Evolutionary conservation across 2,797 vertebrate genomes (phyloP), one percentile per base, ranked within the genome.

Genomic region (Acanthurus lineatus): DNA sequence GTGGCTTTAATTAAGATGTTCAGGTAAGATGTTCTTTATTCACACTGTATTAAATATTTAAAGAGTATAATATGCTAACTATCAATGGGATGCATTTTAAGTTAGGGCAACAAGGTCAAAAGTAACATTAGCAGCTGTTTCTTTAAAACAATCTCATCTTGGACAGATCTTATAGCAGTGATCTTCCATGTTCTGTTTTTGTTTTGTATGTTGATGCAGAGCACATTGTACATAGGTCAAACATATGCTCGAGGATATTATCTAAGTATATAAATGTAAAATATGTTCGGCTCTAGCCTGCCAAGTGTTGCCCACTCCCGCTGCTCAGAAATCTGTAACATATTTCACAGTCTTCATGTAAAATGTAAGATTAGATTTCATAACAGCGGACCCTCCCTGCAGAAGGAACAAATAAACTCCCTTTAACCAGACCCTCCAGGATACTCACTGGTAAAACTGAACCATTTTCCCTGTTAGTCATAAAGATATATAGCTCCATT

Each of bases 401-500:
- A 65, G 40, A 57, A 54, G 58, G 16, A 19, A 54, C 44, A 69
- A 32, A 61, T 17, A 10, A 57, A 69, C 32, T 14, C 44, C 15
- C 16, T 66, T 81, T 54, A 60, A 76, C 44, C 56, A 64, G 63
- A 73, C 47, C 28, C 69, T 71, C 32, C 52, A 73, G 69, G 69
- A 42, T 62, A 68, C 56, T 25, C 49, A 42, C 70, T 65, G 77
- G 81, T 86, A 57, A 76, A 71, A 54, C 25, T 2, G 32, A 69
- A 60, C 54, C 62, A 25, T 49, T 54, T 47, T 82, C 57, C 47
- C 75, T 78, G 65, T 72, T 69, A 2, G 49, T 67, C 80, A 58
- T 87, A 83, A 90, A 86, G 63, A 87, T 71, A 64, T 71, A 79
- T 22, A 11, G 77, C 77, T 62, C 38, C 10, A 32, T 82, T 86